Conservation (phyloP, 2,888 invertebrate species). For the Gari tellinella region DNA sequence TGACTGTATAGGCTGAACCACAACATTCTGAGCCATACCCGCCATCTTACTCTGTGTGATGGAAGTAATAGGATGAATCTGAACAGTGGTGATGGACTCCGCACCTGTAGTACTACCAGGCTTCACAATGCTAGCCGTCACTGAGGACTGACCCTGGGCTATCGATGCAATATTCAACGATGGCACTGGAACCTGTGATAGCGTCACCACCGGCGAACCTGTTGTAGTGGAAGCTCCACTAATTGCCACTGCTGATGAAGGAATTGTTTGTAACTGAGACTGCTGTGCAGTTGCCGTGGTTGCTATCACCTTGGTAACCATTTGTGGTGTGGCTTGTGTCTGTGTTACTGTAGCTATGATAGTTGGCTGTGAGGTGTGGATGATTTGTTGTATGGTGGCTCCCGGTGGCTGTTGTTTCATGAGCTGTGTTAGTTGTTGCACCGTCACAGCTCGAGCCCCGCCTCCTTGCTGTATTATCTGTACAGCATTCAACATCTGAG, state of each 20-base stretch:
- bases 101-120: constrained; percentile 58
- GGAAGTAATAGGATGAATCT: constrained; percentile 67
- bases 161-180: constrained; percentile 56
- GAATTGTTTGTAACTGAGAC: constrained; percentile 74
- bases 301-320: constrained; percentile 72
- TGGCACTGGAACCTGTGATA: constrained; percentile 52
- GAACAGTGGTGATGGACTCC: constrained; percentile 59
- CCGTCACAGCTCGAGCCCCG: constrained; percentile 61
- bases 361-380: constrained; percentile 62
- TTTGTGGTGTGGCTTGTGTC: constrained; percentile 72
- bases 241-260: constrained; percentile 59
- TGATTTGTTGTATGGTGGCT: constrained; percentile 69
- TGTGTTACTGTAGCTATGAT: constrained; percentile 79
- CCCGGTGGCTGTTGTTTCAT: constrained; percentile 86
- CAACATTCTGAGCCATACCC: constrained; percentile 64
- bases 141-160: constrained; percentile 49
- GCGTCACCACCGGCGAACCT: constrained; percentile 21
- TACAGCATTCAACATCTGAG: constrained; percentile 74
- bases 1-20: constrained; percentile 60
- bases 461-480: constrained; percentile 88
- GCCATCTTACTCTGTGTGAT: constrained; percentile 63
- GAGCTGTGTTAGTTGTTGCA: constrained; percentile 82
- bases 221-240: constrained; percentile 24
- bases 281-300: constrained; percentile 59
- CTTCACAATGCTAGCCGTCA: constrained; percentile 63